These are phyloP conservation scores for Tupiocoris notatus DNA, from an alignment of 2,888 invertebrate species.

Conservation along the genomic window DNA sequence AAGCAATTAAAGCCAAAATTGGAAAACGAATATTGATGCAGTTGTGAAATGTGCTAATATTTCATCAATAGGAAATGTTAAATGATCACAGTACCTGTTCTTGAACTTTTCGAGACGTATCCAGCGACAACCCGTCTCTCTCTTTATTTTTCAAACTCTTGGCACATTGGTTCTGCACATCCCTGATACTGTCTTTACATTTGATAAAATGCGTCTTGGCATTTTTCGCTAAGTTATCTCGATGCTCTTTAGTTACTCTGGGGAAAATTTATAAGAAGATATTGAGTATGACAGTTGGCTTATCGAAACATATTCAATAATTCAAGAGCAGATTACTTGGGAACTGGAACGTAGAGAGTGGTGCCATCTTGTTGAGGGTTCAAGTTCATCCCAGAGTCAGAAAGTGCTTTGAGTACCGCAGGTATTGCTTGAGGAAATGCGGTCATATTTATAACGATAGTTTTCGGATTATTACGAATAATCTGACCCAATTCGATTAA, in stretches of 20 bases:
- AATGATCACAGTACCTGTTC: no score
- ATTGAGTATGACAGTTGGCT: background rate
- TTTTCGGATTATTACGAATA: slow-evolving; percentile 80
- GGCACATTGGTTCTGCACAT: slow-evolving; percentile 69
- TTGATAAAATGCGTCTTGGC: slow-evolving; percentile 79
- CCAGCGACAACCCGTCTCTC: slow-evolving; percentile 68
- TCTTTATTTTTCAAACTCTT: slow-evolving; percentile 70
- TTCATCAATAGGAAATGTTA: no score
- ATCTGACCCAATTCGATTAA: slow-evolving; percentile 88
- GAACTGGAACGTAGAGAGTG: slow-evolving; percentile 80
- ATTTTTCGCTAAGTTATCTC: slow-evolving; percentile 83
- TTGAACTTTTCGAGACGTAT: slow-evolving; percentile 65
- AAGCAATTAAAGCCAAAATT: no score
- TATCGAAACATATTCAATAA: no score
- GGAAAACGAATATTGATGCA: no score
- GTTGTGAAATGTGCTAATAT: no score
- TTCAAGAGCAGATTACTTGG: no score
- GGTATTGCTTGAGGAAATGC: slow-evolving; percentile 85
- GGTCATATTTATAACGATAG: slow-evolving; percentile 78
- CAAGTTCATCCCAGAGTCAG: slow-evolving; percentile 81
- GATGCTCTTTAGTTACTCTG: slow-evolving; percentile 86
- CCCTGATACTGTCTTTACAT: slow-evolving; percentile 72
- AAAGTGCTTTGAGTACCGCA: slow-evolving; percentile 71
- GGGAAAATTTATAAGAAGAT: slow-evolving; percentile 33
- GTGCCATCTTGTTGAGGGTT: slow-evolving; percentile 95